Evolutionary conservation across 1,140 invertebrate genomes (phyloP).

Genomic region (Euwallacea similis): DNA sequence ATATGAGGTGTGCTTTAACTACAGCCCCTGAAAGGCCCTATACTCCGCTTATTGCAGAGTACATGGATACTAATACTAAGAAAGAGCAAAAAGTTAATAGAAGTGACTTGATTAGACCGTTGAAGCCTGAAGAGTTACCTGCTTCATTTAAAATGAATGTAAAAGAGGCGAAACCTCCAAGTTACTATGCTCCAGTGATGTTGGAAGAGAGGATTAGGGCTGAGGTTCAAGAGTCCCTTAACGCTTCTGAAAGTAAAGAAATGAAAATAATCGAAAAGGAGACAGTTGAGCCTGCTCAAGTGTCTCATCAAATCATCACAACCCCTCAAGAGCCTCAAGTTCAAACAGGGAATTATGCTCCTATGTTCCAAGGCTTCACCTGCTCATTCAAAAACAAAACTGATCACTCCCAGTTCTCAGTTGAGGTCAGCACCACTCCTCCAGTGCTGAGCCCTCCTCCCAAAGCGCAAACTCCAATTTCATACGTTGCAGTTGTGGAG

Average conservation of each 20-base stretch:
- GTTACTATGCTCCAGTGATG: constrained; percentile 36
- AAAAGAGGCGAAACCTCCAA: constrained; percentile 40
- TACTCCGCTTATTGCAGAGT: constrained; percentile 43
- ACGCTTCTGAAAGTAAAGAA: constrained; percentile 35
- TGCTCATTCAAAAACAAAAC: constrained; percentile 47
- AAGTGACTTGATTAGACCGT: constrained; percentile 36
- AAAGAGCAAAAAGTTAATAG: constrained; percentile 21
- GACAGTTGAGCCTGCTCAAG: constrained; percentile 34
- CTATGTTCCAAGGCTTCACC: constrained; percentile 45
- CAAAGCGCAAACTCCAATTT: constrained; percentile 34
- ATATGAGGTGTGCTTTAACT: constrained; percentile 55
- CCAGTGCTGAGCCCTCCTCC: constrained; percentile 38
- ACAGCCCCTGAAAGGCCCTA: constrained; percentile 55
- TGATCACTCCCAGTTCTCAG: constrained; percentile 44
- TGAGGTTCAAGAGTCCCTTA: constrained; percentile 31
- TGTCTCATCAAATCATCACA: constrained; percentile 30
- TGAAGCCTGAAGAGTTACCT: constrained; percentile 42
- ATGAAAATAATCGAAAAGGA: constrained; percentile 37
- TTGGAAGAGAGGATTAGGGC: constrained; percentile 30
- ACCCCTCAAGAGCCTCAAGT: constrained; percentile 24
- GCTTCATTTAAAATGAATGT: constrained; percentile 39
- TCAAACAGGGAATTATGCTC: constrained; percentile 31
- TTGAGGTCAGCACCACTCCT: constrained; percentile 44
- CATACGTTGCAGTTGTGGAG: constrained; percentile 37
- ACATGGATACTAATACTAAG: constrained; percentile 11